Evolutionary conservation across 2,113 vertebrate genomes (phyloP), one percentile per base, ranked within the genome.

Genomic region (Bettongia penicillata): DNA sequence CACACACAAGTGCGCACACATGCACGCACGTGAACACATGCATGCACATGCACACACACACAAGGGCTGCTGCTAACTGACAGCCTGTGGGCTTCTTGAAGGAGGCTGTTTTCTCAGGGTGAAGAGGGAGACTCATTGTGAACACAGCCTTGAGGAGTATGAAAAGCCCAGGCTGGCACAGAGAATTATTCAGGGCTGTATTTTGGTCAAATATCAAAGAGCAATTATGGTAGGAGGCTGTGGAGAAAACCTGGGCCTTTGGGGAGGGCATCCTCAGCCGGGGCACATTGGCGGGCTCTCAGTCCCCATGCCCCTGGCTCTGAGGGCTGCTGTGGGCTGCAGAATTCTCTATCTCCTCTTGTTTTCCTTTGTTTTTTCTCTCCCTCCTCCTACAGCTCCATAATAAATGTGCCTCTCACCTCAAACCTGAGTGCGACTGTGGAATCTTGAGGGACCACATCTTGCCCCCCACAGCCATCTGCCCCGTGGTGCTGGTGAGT

Each of bases 351-450:
- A 84, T 3, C 68, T 98, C 91, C 96, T 95, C 97, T 96, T 93
- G 48, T 51, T 51, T 8, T 51, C 12, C 11, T 51, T 51, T 51
- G 9, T 49, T 93, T 48, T 96, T 55, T 94, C 89, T 96, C 94
- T 97, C 91, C 96, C 10, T 94, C 49, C 57, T 95, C 97, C 90
- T 96, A 0, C 97, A 99, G 99, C 98, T 99, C 95, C 99, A 99
- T 98, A 99, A 99, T 98, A 99, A 99, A 98, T 99, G 99, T 98
- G 99, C 99, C 96, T 99, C 99, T 95, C 99, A 99, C 95, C 98
- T 99, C 96, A 99, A 99, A 97, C 99, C 99, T 2, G 99, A 99
- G 98, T 99, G 99, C 98, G 99, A 99, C 98, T 99, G 99, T 55
- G 99, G 99, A 97, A 98, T 99, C 96, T 97, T 99, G 98, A 99